Evolutionary conservation across 2,113 vertebrate genomes (phyloP), one percentile per base, ranked within the genome.

Genomic region (Alectura lathami): DNA sequence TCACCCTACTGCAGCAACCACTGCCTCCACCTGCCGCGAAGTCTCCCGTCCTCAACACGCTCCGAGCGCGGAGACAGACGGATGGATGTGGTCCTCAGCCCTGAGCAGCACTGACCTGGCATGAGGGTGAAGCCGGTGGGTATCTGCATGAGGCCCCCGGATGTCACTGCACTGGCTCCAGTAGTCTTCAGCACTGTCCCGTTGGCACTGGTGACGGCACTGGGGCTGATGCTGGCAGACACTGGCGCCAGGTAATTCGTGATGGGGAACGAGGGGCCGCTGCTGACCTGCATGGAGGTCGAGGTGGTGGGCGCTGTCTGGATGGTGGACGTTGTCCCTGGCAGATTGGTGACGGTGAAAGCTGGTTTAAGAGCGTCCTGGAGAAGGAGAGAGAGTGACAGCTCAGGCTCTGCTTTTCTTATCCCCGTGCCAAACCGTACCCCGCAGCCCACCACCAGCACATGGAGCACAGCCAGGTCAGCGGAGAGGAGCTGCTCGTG

Each of bases 271-370:
- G 98, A 98, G 22, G 98, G 96, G 53, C 99, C 98, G 3, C 98
- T 99, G 99, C 98, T 99, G 97, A 99, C 98, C 98, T 99, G 99
- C 99, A 99, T 99, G 97, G 98, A 99, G 96, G 99, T 99, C 82
- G 99, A 99, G 88, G 99, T 99, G 98, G 99, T 99, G 70, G 99
- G 98, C 14, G 98, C 99, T 72, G 98, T 98, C 96, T 98, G 98
- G 97, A 99, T 98, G 82, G 98, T 98, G 43, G 98, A 98, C 59
- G 98, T 99, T 13, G 98, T 98, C 93, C 99, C 99, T 0, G 99
- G 99, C 57, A 99, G 97, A 94, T 98, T 99, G 96, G 99, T 98
- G 93, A 99, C 98, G 2, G 99, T 99, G 97, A 99, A 99, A 0
- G 98, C 98, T 1, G 99, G 99, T 97, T 99, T 99, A 97, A 99